phyloP scores from a whole-genome alignment of 2,888 invertebrate genomes.

The Lasioglossum lativentre region DNA sequence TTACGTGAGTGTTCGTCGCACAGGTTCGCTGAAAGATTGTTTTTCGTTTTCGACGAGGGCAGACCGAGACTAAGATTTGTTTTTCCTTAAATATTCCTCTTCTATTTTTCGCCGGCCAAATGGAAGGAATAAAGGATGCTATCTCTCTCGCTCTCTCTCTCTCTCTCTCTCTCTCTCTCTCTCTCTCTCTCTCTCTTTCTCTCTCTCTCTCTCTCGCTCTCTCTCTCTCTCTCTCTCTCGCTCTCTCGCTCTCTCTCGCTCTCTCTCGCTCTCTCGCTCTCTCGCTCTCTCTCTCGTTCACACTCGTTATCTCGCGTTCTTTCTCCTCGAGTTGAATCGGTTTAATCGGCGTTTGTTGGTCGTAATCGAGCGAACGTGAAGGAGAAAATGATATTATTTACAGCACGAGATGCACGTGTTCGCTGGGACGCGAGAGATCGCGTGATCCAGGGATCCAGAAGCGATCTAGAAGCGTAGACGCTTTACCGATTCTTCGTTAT shows the following conservation, averaged over 20 bases:
- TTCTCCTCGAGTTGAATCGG: not conserved
- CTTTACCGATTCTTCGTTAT: not conserved
- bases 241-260: constrained; percentile 10
- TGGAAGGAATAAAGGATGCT: constrained; percentile 48
- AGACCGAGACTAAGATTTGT: constrained; percentile 30
- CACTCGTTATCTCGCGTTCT: constrained; percentile 13
- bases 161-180: constrained; percentile 1
- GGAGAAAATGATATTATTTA: constrained; percentile 72
- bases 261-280: constrained; percentile 7
- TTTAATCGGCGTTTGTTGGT: constrained; percentile 37
- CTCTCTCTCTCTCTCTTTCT: constrained; percentile 4
- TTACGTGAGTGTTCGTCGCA: constrained; percentile 16
- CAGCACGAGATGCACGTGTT: constrained; percentile 64
- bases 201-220: constrained; percentile 14
- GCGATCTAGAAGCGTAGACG: not conserved
- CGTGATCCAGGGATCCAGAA: constrained; percentile 9
- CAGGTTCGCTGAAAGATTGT: constrained; percentile 46
- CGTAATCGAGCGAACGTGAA: constrained; percentile 52
- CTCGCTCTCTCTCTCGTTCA: constrained; percentile 11
- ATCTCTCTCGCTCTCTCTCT: not conserved
- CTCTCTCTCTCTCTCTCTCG: not conserved
- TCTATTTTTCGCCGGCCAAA: constrained; percentile 17
- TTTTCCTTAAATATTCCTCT: not conserved
- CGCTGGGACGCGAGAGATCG: not conserved
- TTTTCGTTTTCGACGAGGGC: constrained; percentile 65